A percentile compares a stretch with the other conserved stretches of the same genome.
Evolutionary conservation across 2,888 invertebrate genomes (phyloP).

Genomic region (Aproaerema taeniolella): DNA sequence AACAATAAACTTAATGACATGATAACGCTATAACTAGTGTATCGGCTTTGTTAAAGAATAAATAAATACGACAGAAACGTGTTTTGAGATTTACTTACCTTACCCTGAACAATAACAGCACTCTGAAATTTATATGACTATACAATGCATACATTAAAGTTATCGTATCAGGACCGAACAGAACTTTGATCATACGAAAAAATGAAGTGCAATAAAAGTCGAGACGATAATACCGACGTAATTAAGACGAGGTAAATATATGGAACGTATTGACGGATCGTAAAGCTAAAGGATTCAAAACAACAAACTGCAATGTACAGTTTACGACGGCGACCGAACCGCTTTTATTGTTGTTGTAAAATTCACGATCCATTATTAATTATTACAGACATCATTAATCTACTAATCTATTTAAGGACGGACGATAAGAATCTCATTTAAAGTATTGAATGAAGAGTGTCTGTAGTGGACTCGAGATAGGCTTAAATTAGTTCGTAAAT

Average conservation of each 20-base stretch:
- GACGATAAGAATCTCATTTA: constrained; percentile 77
- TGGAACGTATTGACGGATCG: constrained; percentile 70
- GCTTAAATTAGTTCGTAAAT: constrained; percentile 58
- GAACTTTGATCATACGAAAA: constrained; percentile 51
- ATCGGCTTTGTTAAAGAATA: too few species aligned
- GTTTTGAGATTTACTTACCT: constrained; percentile 10
- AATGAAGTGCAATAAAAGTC: constrained; percentile 56
- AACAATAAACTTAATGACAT: too few species aligned
- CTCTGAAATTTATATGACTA: constrained; percentile 34
- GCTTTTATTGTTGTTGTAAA: constrained; percentile 76
- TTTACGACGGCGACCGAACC: constrained; percentile 67
- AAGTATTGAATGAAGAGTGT: constrained; percentile 78
- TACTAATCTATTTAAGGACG: constrained; percentile 77
- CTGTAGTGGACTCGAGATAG: constrained; percentile 74
- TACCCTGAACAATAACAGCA: constrained; percentile 24
- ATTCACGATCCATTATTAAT: constrained; percentile 77
- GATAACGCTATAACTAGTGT: too few species aligned
- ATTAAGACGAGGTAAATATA: constrained; percentile 73
- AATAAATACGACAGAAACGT: too few species aligned
- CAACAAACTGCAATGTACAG: constrained; percentile 69
- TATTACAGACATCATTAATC: constrained; percentile 78
- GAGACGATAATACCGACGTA: constrained; percentile 57
- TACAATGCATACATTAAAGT: constrained; percentile 33
- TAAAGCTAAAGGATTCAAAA: constrained; percentile 69
- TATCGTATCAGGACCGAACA: constrained; percentile 33